Evolutionary conservation across 2,888 invertebrate genomes (phyloP).

Genomic region (Steromphala cineraria): DNA sequence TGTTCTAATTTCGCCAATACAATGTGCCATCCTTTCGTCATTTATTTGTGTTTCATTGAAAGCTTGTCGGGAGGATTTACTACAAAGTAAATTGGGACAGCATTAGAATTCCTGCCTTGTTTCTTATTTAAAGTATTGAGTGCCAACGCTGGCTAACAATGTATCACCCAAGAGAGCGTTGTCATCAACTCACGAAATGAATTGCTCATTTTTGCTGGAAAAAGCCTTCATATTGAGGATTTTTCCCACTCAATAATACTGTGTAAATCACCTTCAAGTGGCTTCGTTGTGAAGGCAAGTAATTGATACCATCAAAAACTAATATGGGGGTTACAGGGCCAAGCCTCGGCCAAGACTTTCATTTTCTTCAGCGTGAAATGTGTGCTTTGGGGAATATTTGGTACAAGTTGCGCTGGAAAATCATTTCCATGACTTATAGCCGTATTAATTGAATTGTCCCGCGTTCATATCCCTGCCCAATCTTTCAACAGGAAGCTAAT

Average conservation of each 20-base stretch:
- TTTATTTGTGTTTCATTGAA: background rate
- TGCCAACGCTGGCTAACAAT: background rate
- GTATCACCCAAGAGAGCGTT: slow-evolving; percentile 18
- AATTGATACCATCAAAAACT: slow-evolving; percentile 37
- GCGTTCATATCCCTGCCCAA: slow-evolving; percentile 14
- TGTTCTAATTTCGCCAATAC: background rate
- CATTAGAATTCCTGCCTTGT: slow-evolving; percentile 35
- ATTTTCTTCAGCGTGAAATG: slow-evolving; percentile 23
- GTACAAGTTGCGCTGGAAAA: slow-evolving; percentile 24
- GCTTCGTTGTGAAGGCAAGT: background rate
- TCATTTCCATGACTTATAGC: slow-evolving; percentile 40
- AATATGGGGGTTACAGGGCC: slow-evolving; percentile 26
- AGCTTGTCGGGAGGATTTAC: slow-evolving; percentile 1
- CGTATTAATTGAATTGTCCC: slow-evolving; percentile 34
- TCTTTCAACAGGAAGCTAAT: slow-evolving; percentile 9
- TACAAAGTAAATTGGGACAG: slow-evolving; percentile 9
- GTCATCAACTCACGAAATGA: slow-evolving; percentile 35
- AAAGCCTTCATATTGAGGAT: slow-evolving; percentile 22
- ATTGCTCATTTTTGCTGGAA: slow-evolving; percentile 36
- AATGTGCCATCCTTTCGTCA: background rate
- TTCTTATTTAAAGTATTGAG: slow-evolving; percentile 30
- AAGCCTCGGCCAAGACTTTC: slow-evolving; percentile 26
- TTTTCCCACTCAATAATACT: slow-evolving; percentile 23
- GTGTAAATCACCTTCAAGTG: slow-evolving; percentile 27
- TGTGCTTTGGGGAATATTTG: slow-evolving; percentile 25